Base-by-base conservation (phyloP, 2,113 vertebrate genomes). In the Chaetodon trifascialis region DNA sequence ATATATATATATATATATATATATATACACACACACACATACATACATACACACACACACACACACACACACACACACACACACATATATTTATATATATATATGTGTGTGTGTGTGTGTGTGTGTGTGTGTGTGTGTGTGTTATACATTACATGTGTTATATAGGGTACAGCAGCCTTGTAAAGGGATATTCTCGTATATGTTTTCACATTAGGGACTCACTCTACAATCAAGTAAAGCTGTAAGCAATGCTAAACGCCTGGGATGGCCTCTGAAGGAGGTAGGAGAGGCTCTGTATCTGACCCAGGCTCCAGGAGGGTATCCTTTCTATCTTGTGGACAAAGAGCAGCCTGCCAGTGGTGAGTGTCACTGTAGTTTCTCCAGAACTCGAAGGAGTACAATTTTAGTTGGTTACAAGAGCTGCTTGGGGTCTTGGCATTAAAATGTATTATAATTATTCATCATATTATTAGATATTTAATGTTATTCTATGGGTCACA, bases 211-310 rank as follows among this genome's bases (percentile, higher is more conserved):
- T 36, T 5, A 99, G 98, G 98, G 98, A 21, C 84, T 99, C 68
- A 99, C 97, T 0, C 88, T 99, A 2, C 95, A 96, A 88, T 99
- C 98, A 1, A 97, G 95, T 89, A 94, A 96, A 90, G 97, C 97
- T 5, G 95, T 99, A 54, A 95, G 90, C 86, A 99, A 97, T 0
- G 98, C 98, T 19, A 96, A 73, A 86, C 94, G 93, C 54, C 87
- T 97, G 55, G 95, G 96, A 0, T 99, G 98, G 98, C 97, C 97
- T 4, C 95, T 99, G 17, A 94, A 38, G 6, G 94, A 98, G 92
- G 80, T 96, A 10, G 87, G 88, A 38, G 85, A 95, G 2, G 96
- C 88, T 44, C 16, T 97, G 69, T 99, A 97, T 91, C 92, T 96
- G 92, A 89, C 94, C 0, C 95, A 96, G 88, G 98, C 97, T 46